Base-by-base conservation (phyloP, 2,797 vertebrate species). In the Arctocebus calabarensis region DNA sequence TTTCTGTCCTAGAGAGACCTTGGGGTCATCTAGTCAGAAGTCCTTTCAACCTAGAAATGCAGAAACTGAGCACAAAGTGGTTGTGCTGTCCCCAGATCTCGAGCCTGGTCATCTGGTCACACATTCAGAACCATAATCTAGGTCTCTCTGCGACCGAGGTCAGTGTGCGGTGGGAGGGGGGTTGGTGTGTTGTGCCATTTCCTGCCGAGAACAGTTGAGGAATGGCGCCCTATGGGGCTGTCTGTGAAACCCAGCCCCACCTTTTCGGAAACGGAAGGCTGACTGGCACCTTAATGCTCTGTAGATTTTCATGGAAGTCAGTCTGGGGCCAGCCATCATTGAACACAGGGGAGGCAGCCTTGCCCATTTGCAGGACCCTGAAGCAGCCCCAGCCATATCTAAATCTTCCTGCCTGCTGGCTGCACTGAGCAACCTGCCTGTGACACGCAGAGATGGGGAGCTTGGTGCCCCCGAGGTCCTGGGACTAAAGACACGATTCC, bases 331-430 rank as follows among this genome's bases (percentile, higher is more conserved):
- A 27, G 0, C 6, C 7, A 4, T 25, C 43, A 78, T 12, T 57
- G 34, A 22, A 64, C 29, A 1, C 0, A 2, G 8, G 5, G 20
- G 20, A 0, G 8, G 17, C 37, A 5, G 0, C 6, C 9, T 6
- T 13, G 7, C 10, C 32, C 16, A 10, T 20, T 27, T 29, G 6
- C 43, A 74, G 62, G 74, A 52, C 57, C 0, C 2, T 0, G 22
- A 40, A 7, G 32, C 3, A 3, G 9, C 29, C 11, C 64, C 6
- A 4, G 7, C 32, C 19, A 14, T 12, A 7, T 37, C 48, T 52
- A 37, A 37, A 2, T 7, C 23, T 70, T 10, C 7, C 0, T 5
- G 3, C 2, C 34, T 13, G 29, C 29, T 5, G 22, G 8, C 25
- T 52, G 45, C 55, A 1, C 23, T 23, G 29, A n/a, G 19, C 16